Evolutionary conservation across 1,140 invertebrate genomes (phyloP), one percentile per base, ranked within the genome.

Genomic region (Meloidogyne hapla): DNA sequence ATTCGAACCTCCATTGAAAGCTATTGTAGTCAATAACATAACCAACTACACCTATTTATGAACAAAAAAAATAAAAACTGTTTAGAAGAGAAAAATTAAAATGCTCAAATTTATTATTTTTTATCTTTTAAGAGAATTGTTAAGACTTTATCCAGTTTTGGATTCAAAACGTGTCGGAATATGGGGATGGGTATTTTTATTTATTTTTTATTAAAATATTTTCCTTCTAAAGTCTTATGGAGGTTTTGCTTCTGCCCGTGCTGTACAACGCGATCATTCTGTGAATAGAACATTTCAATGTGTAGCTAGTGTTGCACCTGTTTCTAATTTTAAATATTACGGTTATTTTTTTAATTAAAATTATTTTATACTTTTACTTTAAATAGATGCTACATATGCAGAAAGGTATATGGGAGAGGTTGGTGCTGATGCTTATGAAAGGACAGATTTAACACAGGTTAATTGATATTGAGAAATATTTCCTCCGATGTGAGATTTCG

Each of bases 401-500:
- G 85, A 86, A 68, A 62, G 85, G 23, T 86, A 87, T 76, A 86
- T 86, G 84, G 85, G 85, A 9, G 23, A 77, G 1, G 83, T 80
- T 13, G 45, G 62, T n/a, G 42, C 71, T 21, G 79, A 81, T 5
- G 84, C 80, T 13, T 76, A 82, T 65, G 81, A 81, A 5, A 70
- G 72, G 21, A 86, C 84, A 21, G 79, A 85, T 72, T 42, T 81
- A 33, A 69, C 77, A 28, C 42, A 45, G n/a, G 48, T 56, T 56
- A 48, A 48, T 48, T 48, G 33, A 33, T 33, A 33, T 6, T 6
- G 9, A 33, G 33, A 8, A 33, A 8, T 33, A 33, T n/a, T n/a
- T n/a, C n/a, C n/a, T n/a, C n/a, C n/a, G n/a, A 33, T 6, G 33
- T 33, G 33, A 33, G 33, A 33, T 33, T 33, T 33, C 9, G n/a